These are phyloP conservation scores for Propsilocerus akamusi DNA, from an alignment of 1,140 invertebrate species.

Conservation along the genomic window DNA sequence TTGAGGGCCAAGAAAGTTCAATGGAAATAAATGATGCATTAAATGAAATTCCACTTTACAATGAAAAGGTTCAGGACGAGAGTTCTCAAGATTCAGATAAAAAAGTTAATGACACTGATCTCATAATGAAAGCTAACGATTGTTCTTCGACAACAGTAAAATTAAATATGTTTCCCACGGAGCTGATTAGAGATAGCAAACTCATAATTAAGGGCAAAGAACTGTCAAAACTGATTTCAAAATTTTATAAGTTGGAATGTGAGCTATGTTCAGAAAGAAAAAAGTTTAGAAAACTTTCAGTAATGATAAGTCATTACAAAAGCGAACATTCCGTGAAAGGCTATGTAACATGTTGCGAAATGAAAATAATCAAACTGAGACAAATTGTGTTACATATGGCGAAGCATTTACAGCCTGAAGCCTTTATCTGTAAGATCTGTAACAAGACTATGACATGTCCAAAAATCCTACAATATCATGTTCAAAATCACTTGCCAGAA, in stretches of 20 bases:
- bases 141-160: too few relatives aligned
- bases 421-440: slow-evolving; percentile 3
- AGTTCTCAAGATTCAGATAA: too few relatives aligned
- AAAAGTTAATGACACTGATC: too few relatives aligned
- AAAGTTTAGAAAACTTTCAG: neutral
- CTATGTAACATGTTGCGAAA: slow-evolving; percentile 2
- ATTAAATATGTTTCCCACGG: too few relatives aligned
- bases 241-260: slow-evolving; percentile 5
- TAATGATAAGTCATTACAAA: neutral
- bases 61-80: too few relatives aligned
- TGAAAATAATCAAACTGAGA: neutral
- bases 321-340: slow-evolving; percentile 3
- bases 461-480: slow-evolving; percentile 6
- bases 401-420: slow-evolving; percentile 5
- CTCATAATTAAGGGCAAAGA: too few relatives aligned
- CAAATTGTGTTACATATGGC: slow-evolving; percentile 5
- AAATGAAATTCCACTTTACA: too few relatives aligned
- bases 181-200: too few relatives aligned
- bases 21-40: too few relatives aligned
- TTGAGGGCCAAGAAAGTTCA: too few relatives aligned
- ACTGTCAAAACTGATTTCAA: too few relatives aligned
- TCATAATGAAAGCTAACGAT: too few relatives aligned
- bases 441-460: slow-evolving; percentile 5
- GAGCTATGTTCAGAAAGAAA: neutral
- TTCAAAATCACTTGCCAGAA: slow-evolving; percentile 6